A percentile compares a stretch with the other conserved stretches of the same genome.
Evolutionary conservation across 2,113 vertebrate species (phyloP).

Genomic region (Ictidomys tridecemlineatus): DNA sequence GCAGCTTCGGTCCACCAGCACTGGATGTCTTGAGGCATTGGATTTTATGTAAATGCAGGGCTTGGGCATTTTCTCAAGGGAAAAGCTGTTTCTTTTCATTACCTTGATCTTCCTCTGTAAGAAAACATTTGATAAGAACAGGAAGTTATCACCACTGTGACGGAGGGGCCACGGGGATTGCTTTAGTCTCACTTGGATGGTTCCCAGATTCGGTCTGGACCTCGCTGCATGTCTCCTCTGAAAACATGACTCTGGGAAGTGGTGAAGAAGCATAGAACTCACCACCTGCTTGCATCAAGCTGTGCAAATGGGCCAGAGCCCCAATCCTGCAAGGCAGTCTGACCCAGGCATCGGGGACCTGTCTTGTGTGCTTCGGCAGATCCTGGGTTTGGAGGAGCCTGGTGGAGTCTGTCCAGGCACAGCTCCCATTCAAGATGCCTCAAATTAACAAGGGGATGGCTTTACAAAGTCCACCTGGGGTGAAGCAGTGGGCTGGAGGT

Average conservation of each 20-base stretch:
- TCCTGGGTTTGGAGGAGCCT: rapidly evolving
- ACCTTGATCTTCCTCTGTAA: background rate
- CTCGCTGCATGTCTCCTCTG: background rate
- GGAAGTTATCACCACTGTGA: too few species aligned
- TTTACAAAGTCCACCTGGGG: background rate
- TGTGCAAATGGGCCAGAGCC: too few species aligned
- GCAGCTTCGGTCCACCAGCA: background rate
- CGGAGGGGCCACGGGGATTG: rapidly evolving
- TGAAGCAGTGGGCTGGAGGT: background rate
- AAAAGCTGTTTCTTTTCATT: background rate
- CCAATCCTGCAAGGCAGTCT: rapidly evolving
- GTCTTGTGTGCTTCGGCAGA: rapidly evolving
- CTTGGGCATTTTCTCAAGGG: background rate
- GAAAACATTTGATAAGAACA: background rate
- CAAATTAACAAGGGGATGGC: background rate
- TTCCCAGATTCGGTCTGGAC: background rate
- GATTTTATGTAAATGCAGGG: background rate
- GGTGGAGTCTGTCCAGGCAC: rapidly evolving
- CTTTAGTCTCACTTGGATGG: background rate
- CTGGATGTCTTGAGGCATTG: background rate
- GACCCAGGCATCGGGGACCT: too few species aligned
- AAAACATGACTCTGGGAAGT: background rate
- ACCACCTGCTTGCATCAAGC: background rate
- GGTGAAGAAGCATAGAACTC: too few species aligned
- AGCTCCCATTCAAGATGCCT: background rate